phyloP scores from a whole-genome alignment of 1,140 invertebrate species.

The Eurosta solidaginis region DNA sequence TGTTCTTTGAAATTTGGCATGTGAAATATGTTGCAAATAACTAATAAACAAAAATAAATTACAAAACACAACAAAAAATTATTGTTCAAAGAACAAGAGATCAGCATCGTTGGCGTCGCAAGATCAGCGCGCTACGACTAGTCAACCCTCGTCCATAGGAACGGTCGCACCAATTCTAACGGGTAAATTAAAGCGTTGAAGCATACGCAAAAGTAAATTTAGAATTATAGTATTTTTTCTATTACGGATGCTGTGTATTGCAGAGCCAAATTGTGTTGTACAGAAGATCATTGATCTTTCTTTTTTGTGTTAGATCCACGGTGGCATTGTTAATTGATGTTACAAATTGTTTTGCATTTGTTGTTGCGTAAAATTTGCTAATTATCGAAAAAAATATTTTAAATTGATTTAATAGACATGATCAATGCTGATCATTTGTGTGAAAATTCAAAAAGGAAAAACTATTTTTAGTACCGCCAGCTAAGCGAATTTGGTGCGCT shows the following conservation, averaged over 20 bases:
- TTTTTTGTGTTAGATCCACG: background rate
- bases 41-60: background rate
- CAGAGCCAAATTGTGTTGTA: background rate
- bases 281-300: conserved; percentile 11
- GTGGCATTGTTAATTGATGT: conserved; percentile 4
- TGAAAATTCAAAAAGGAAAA: background rate
- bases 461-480: conserved; percentile 20
- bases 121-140: conserved; percentile 6
- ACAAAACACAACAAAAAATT: background rate
- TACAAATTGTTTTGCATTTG: background rate
- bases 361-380: conserved; percentile 21
- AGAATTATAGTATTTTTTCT: background rate
- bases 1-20: too few species aligned
- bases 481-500: background rate
- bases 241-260: background rate
- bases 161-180: conserved; percentile 9
- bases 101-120: background rate
- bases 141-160: background rate
- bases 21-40: conserved; percentile 1
- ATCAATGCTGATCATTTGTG: background rate
- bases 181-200: background rate
- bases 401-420: background rate
- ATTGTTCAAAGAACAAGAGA: background rate
- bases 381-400: background rate
- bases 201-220: background rate